Evolutionary conservation across 2,113 vertebrate genomes (phyloP).

Genomic region (Dinomys branickii): DNA sequence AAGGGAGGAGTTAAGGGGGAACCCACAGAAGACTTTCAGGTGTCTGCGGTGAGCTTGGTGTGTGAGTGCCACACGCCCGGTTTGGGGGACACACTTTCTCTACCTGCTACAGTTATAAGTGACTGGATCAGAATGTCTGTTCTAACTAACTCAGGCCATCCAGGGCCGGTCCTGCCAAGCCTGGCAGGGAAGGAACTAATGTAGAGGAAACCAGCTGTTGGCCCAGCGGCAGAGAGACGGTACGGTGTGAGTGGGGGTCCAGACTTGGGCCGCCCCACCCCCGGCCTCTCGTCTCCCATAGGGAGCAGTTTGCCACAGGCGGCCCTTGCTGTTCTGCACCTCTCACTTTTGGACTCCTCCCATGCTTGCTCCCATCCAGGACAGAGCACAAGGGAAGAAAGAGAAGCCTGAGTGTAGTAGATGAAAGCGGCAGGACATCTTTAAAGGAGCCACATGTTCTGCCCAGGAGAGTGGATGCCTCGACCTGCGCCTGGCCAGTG

Average conservation of each 20-base stretch:
- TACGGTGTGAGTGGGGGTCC: background rate
- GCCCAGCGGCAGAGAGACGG: no score
- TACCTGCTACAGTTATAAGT: background rate
- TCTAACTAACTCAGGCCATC: background rate
- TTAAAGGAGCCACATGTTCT: background rate
- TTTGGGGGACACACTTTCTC: background rate
- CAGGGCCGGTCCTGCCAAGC: background rate
- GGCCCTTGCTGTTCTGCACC: background rate
- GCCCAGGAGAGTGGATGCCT: background rate
- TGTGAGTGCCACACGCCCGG: background rate
- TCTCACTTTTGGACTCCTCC: background rate
- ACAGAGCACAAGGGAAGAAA: background rate
- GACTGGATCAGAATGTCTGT: background rate
- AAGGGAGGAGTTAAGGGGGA: background rate
- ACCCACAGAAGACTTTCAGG: background rate
- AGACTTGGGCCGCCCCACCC: background rate
- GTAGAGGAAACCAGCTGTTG: background rate
- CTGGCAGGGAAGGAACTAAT: background rate
- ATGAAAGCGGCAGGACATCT: background rate
- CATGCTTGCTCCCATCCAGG: no score
- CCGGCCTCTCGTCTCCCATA: fast-evolving
- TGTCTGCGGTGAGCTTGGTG: background rate
- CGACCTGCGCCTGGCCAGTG: background rate
- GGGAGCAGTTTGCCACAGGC: background rate
- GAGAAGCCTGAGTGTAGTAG: background rate